These are phyloP conservation scores for Hycleus phaleratus DNA, from an alignment of 1,140 invertebrate species.

Conservation along the genomic window DNA sequence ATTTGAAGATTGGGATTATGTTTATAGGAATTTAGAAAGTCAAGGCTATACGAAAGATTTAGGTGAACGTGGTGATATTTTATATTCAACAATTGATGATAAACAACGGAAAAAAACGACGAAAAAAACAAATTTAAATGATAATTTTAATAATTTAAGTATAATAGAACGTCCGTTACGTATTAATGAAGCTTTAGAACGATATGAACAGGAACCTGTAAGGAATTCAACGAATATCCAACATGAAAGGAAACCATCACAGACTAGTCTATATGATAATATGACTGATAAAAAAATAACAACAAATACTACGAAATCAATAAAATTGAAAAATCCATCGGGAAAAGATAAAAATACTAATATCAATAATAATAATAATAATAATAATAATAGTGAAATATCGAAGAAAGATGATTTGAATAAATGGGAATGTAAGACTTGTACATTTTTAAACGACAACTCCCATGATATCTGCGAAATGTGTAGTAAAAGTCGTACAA, in stretches of 20 bases:
- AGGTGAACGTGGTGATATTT: slow-evolving; percentile 53
- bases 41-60: slow-evolving; percentile 64
- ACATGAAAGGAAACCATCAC: slow-evolving; percentile 19
- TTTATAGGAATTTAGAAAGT: slow-evolving; percentile 65
- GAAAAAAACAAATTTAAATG: slow-evolving; percentile 46
- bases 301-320: neutral
- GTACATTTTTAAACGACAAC: slow-evolving; percentile 60
- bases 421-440: slow-evolving; percentile 61
- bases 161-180: slow-evolving; percentile 46
- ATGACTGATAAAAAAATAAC: slow-evolving; percentile 6
- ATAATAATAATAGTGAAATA: slow-evolving; percentile 3
- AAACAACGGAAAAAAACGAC: slow-evolving; percentile 40
- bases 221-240: slow-evolving; percentile 34
- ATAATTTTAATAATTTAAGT: slow-evolving; percentile 40
- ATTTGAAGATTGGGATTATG: slow-evolving; percentile 70
- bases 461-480: slow-evolving; percentile 62
- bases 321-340: slow-evolving; percentile 1
- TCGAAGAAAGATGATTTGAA: neutral
- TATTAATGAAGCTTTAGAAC: slow-evolving; percentile 47
- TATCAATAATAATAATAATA: slow-evolving; percentile 5
- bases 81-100: slow-evolving; percentile 42
- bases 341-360: slow-evolving; percentile 1
- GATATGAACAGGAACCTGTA: slow-evolving; percentile 41
- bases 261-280: slow-evolving; percentile 33
- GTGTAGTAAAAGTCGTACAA: slow-evolving; percentile 60